Evolutionary conservation across 1,140 invertebrate species (phyloP).

Genomic region (Drosophila kepulauana): DNA sequence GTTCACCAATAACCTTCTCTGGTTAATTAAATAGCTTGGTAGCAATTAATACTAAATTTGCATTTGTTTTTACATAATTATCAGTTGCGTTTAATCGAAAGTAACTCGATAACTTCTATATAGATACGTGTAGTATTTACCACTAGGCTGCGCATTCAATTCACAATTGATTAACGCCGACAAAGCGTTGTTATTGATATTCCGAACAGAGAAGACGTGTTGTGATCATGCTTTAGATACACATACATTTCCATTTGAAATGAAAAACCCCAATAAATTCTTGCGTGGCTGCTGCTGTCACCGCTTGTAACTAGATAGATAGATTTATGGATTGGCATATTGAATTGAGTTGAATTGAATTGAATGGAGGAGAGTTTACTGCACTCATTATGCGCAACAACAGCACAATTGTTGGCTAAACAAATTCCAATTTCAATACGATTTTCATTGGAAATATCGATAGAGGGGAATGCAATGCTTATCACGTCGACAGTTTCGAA

Average conservation of each 20-base stretch:
- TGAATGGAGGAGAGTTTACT: not conserved
- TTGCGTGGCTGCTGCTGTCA: not conserved
- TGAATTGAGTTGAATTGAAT: no score
- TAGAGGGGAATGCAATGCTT: conserved; percentile 27
- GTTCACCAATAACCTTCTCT: no score
- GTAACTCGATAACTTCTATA: not conserved
- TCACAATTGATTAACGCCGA: conserved; percentile 5
- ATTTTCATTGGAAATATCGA: conserved; percentile 31
- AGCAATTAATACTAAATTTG: no score
- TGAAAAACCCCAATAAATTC: not conserved
- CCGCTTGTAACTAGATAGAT: not conserved
- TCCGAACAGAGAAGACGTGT: not conserved
- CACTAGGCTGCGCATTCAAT: not conserved
- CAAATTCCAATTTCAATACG: conserved; percentile 23
- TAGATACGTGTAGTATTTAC: not conserved
- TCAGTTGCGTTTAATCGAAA: no score
- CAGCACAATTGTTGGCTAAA: conserved; percentile 26
- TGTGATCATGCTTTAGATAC: not conserved
- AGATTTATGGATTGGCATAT: conserved; percentile 19
- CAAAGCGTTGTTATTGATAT: conserved; percentile 7
- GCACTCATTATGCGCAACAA: conserved; percentile 23
- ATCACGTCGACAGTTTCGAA: conserved; percentile 33
- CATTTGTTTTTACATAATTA: no score
- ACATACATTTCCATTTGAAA: not conserved
- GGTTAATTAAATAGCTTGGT: no score